Evolutionary conservation across 2,888 invertebrate species (phyloP).

Genomic region (Nomada flava): DNA sequence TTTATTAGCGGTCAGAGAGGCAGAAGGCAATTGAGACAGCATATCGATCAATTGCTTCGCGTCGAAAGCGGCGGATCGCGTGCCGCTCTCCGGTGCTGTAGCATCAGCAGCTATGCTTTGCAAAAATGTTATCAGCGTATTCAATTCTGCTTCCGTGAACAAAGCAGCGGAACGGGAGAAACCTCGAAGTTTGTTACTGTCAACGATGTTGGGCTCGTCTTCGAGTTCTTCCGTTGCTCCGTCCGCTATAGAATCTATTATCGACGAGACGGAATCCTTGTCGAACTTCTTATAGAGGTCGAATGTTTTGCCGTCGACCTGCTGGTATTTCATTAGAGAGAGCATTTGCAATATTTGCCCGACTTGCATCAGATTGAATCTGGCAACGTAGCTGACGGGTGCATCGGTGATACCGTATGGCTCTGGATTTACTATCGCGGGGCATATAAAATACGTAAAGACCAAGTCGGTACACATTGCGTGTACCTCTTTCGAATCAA

Average conservation of each 20-base stretch:
- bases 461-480: constrained; percentile 96
- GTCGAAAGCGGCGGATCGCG: constrained; percentile 78
- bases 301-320: constrained; percentile 89
- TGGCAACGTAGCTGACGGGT: constrained; percentile 94
- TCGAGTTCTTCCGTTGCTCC: constrained; percentile 82
- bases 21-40: constrained; percentile 83
- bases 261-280: constrained; percentile 91
- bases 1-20: constrained; percentile 69
- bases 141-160: constrained; percentile 89
- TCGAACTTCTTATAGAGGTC: constrained; percentile 94
- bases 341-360: constrained; percentile 97
- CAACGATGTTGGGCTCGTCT: constrained; percentile 85
- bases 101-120: constrained; percentile 84
- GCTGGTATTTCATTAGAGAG: constrained; percentile 93
- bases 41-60: constrained; percentile 84
- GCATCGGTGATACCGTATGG: constrained; percentile 97
- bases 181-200: constrained; percentile 85
- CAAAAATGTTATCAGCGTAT: constrained; percentile 86
- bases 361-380: constrained; percentile 95
- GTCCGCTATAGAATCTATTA: constrained; percentile 90
- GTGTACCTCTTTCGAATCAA: constrained; percentile 86
- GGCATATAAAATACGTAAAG: constrained; percentile 97
- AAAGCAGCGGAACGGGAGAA: constrained; percentile 88
- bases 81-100: constrained; percentile 60
- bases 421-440: constrained; percentile 98